Conservation (phyloP, 2,888 invertebrate species). For the Linnaemya tessellans region DNA sequence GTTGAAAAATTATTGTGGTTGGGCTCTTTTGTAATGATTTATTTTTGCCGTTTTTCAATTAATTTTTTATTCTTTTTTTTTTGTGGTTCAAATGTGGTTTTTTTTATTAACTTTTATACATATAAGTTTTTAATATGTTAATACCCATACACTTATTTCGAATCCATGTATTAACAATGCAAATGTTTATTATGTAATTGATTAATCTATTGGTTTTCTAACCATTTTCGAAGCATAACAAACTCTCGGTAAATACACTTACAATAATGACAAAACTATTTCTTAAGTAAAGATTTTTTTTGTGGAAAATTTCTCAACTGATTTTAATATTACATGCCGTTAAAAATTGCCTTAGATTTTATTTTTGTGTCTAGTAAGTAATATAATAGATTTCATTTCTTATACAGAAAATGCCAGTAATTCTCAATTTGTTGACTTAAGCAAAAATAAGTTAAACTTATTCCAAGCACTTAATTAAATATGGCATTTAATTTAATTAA, state of each 20-base stretch:
- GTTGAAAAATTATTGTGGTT: constrained; percentile 34
- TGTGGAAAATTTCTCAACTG: too few relatives aligned
- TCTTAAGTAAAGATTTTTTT: too few relatives aligned
- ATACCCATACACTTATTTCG: too few relatives aligned
- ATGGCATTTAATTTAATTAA: constrained; percentile 35
- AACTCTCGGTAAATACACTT: too few relatives aligned
- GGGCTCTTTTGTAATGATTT: background rate
- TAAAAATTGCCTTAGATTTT: too few relatives aligned
- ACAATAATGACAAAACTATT: too few relatives aligned
- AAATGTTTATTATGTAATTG: background rate
- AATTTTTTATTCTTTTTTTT: background rate
- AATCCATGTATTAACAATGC: background rate
- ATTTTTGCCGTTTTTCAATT: background rate
- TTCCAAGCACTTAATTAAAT: constrained; percentile 12
- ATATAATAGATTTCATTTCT: too few relatives aligned
- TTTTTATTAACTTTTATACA: constrained; percentile 9
- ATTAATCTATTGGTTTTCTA: background rate
- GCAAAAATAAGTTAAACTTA: background rate
- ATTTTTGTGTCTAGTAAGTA: too few relatives aligned
- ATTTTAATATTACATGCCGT: too few relatives aligned
- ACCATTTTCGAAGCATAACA: too few relatives aligned
- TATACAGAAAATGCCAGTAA: too few relatives aligned
- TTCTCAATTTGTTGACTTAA: background rate
- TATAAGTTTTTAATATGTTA: constrained; percentile 22
- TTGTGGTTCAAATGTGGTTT: constrained; percentile 24